Evolutionary conservation across 2,888 invertebrate species (phyloP).

Genomic region (Aspidapion aeneum): DNA sequence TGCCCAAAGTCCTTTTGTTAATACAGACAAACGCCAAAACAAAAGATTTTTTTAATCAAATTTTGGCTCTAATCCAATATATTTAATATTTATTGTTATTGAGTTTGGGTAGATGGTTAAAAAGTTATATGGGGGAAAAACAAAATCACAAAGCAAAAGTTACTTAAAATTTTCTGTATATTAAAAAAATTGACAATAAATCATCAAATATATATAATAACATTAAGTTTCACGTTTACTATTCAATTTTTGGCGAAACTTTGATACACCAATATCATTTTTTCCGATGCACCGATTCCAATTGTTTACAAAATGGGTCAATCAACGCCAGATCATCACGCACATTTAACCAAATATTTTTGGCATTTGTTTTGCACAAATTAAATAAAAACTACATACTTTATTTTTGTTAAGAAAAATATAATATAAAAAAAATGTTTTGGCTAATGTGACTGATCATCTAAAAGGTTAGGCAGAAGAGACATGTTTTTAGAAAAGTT

Average conservation of each 20-base stretch:
- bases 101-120: no score
- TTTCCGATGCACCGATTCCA: constrained; percentile 42
- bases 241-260: constrained; percentile 39
- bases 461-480: no score
- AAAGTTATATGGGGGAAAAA: no score
- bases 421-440: no score
- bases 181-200: constrained; percentile 51
- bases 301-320: constrained; percentile 26
- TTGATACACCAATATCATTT: constrained; percentile 45
- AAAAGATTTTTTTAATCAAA: no score
- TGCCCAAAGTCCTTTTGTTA: no score
- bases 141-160: constrained; percentile 19
- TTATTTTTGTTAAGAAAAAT: no score
- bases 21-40: no score
- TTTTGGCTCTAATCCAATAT: no score
- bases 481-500: no score
- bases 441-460: no score
- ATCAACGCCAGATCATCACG: background rate
- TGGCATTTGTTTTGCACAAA: background rate
- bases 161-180: constrained; percentile 46
- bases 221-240: constrained; percentile 43
- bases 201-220: constrained; percentile 40
- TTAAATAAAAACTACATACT: background rate
- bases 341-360: background rate
- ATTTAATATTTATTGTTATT: no score